These are phyloP conservation scores for Poeciliopsis presidionis DNA, from an alignment of 2,797 vertebrate genomes.

Conservation along the genomic window DNA sequence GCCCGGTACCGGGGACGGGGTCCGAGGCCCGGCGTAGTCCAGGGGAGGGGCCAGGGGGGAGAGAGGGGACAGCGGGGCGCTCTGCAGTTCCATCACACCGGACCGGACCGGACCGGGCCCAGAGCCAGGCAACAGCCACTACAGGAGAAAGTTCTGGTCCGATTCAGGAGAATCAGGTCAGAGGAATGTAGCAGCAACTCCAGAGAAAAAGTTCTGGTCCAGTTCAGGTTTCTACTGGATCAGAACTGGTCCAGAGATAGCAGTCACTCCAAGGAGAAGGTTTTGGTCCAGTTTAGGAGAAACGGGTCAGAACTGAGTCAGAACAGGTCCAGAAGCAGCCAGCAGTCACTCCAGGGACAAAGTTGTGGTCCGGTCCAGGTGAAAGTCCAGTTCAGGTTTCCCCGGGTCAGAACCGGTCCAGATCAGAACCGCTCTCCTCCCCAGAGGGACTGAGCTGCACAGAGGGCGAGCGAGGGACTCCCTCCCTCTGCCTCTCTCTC, in stretches of 20 bases:
- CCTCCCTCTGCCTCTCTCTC: conserved; percentile 14
- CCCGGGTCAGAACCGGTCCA: not conserved
- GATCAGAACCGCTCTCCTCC: not conserved
- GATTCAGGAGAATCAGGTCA: not conserved
- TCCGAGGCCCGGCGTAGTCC: conserved; percentile 60
- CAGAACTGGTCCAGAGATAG: conserved; percentile 4
- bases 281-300: too few relatives aligned
- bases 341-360: not conserved
- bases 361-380: not conserved
- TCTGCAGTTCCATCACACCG: conserved; percentile 87
- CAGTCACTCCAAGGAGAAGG: not conserved
- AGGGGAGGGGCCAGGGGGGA: conserved; percentile 60
- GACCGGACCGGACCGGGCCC: not conserved
- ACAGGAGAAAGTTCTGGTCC: not conserved
- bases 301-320: not conserved
- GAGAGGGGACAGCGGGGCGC: conserved; percentile 75
- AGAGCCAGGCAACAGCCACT: conserved; percentile 28
- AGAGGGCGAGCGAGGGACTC: conserved; percentile 1
- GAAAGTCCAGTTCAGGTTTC: not conserved
- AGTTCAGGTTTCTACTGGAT: not conserved
- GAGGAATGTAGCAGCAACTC: not conserved
- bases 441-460: conserved; percentile 8
- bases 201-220: not conserved
- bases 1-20: conserved; percentile 54
- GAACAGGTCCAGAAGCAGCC: conserved; percentile 17